phyloP scores from a whole-genome alignment of 2,113 vertebrate genomes.

The Podarcis muralis region DNA sequence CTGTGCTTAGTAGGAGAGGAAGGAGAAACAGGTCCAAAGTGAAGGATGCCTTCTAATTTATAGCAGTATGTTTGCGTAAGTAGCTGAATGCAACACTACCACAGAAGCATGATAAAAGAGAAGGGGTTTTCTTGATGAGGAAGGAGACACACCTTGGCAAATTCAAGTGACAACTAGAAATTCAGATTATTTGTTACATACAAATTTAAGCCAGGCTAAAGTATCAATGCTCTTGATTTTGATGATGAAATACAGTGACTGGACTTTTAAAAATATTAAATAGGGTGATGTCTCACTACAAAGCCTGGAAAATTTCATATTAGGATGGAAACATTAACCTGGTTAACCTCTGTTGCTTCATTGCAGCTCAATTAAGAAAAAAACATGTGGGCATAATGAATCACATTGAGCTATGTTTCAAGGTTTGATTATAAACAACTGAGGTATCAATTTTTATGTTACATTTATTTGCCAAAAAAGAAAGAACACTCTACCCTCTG shows the following conservation, averaged over 20 bases:
- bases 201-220: constrained; percentile 11
- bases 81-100: neutral
- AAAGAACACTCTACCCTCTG: constrained; percentile 69
- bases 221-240: neutral
- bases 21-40: neutral
- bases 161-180: neutral
- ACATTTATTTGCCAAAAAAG: constrained; percentile 76
- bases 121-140: neutral
- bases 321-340: constrained; percentile 41
- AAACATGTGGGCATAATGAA: constrained; percentile 64
- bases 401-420: constrained; percentile 65
- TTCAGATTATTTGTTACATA: neutral
- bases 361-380: constrained; percentile 61
- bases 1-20: constrained; percentile 23
- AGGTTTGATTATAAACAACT: constrained; percentile 70
- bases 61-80: neutral
- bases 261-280: constrained; percentile 16
- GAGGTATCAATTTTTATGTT: constrained; percentile 76
- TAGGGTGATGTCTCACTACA: constrained; percentile 15
- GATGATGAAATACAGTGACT: neutral
- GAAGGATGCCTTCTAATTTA: constrained; percentile 23
- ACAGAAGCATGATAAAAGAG: neutral
- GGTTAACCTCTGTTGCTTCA: constrained; percentile 50
- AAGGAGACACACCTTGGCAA: neutral
- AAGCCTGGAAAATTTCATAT: constrained; percentile 23